A percentile compares a stretch with the other conserved stretches of the same genome.
phyloP scores from a whole-genome alignment of 2,797 vertebrate genomes.

The Helicolenus hilgendorfi region DNA sequence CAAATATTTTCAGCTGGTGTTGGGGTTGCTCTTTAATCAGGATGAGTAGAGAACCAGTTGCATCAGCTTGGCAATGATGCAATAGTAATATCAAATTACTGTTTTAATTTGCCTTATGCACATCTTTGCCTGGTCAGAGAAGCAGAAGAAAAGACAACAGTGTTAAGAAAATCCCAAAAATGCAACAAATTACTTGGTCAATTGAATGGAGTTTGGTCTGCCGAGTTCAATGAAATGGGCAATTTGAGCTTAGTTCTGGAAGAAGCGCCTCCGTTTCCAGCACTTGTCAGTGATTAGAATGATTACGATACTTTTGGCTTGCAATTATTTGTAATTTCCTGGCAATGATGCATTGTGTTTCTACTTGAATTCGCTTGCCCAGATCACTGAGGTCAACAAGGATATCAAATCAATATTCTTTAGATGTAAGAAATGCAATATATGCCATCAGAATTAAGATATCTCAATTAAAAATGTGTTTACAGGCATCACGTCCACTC shows the following conservation, averaged over 20 bases:
- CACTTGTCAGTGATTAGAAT: neutral
- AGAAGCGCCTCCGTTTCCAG: neutral
- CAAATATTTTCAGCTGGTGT: neutral
- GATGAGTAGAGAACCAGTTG: neutral
- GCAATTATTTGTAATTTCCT: neutral
- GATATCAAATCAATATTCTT: constrained; percentile 20
- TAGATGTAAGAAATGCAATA: neutral
- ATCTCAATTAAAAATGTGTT: constrained; percentile 1
- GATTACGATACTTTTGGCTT: neutral
- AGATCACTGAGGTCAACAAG: neutral
- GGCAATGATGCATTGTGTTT: neutral
- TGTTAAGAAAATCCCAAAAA: neutral
- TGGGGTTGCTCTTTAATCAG: neutral
- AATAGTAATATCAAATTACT: neutral
- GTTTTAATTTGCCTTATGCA: neutral
- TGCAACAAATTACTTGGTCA: neutral
- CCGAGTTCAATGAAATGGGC: neutral
- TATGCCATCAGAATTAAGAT: neutral
- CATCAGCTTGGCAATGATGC: neutral
- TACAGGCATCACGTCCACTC: neutral
- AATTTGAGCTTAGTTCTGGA: neutral
- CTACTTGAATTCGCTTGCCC: neutral
- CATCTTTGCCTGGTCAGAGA: neutral
- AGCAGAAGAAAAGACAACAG: neutral
- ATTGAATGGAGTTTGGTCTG: neutral